A percentile compares a stretch with the other conserved stretches of the same genome.
These are phyloP conservation scores for Archocentrus centrarchus DNA, from an alignment of 2,113 vertebrate genomes.

Conservation along the genomic window DNA sequence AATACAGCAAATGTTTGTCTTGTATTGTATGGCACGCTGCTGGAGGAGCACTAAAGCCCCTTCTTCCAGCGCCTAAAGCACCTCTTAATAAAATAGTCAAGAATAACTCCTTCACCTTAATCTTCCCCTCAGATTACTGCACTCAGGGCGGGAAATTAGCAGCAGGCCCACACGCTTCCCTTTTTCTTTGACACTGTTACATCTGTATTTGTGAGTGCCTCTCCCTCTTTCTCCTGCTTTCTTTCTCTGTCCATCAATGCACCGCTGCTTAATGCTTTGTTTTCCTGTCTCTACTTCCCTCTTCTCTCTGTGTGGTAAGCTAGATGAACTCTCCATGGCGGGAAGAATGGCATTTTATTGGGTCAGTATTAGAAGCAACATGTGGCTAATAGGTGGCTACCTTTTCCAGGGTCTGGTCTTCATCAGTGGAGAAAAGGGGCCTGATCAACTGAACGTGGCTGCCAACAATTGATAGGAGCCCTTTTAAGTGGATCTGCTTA, in stretches of 20 bases:
- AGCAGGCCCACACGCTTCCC: conserved; percentile 71
- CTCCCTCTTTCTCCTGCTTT: conserved; percentile 6
- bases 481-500: conserved; percentile 72
- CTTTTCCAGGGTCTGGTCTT: conserved; percentile 72
- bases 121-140: conserved; percentile 83
- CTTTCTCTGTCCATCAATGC: conserved; percentile 3
- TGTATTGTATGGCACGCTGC: conserved; percentile 88
- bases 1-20: conserved; percentile 89
- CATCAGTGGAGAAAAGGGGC: conserved; percentile 66
- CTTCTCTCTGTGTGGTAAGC: conserved; percentile 46
- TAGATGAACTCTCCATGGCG: conserved; percentile 61
- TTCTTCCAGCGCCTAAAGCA: conserved; percentile 82
- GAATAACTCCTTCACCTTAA: conserved; percentile 86
- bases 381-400: conserved; percentile 76
- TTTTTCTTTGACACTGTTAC: conserved; percentile 49
- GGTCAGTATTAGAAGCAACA: conserved; percentile 76
- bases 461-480: conserved; percentile 74
- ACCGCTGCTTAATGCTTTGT: conserved; percentile 21
- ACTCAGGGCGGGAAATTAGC: conserved; percentile 84
- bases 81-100: conserved; percentile 87
- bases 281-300: conserved; percentile 13
- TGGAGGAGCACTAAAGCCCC: conserved; percentile 84
- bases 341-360: conserved; percentile 70
- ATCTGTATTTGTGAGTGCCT: conserved; percentile 33
- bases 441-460: conserved; percentile 73